Percentiles rank a stretch among this genome's conserved stretches.
phyloP scores from a whole-genome alignment of 2,113 vertebrate species.

The Lipotes vexillifer region DNA sequence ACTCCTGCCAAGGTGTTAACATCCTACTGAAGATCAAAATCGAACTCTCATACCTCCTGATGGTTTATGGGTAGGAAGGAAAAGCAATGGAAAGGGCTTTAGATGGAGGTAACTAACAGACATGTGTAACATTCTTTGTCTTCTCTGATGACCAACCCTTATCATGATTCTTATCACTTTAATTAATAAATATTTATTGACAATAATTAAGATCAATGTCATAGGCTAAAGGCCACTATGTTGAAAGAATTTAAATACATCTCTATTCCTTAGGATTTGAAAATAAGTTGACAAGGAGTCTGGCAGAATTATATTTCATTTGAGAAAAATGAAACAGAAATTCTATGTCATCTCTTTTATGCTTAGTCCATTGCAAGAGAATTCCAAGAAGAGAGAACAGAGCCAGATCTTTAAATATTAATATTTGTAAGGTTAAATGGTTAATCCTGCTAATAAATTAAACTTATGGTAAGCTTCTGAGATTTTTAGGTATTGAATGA shows the following conservation, averaged over 20 bases:
- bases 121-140: not conserved
- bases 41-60: not conserved
- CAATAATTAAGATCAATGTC: not conserved
- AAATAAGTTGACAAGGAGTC: not conserved
- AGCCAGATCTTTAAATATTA: not conserved
- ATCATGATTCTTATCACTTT: not conserved
- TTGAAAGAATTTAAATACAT: not conserved
- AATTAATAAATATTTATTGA: not conserved
- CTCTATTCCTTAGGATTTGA: not conserved
- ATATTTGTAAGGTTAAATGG: not conserved
- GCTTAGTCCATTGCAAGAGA: not conserved
- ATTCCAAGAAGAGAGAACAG: not conserved
- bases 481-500: not conserved
- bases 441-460: not conserved
- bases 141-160: not conserved
- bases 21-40: not conserved
- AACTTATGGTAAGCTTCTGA: slow-evolving; percentile 40
- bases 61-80: not conserved
- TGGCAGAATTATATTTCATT: not conserved
- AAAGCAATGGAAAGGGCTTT: not conserved
- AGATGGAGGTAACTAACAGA: not conserved
- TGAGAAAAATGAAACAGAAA: not conserved
- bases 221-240: not conserved
- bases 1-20: not conserved
- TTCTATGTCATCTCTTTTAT: not conserved